phyloP scores from a whole-genome alignment of 1,140 invertebrate genomes.

The Belonocnema kinseyi region DNA sequence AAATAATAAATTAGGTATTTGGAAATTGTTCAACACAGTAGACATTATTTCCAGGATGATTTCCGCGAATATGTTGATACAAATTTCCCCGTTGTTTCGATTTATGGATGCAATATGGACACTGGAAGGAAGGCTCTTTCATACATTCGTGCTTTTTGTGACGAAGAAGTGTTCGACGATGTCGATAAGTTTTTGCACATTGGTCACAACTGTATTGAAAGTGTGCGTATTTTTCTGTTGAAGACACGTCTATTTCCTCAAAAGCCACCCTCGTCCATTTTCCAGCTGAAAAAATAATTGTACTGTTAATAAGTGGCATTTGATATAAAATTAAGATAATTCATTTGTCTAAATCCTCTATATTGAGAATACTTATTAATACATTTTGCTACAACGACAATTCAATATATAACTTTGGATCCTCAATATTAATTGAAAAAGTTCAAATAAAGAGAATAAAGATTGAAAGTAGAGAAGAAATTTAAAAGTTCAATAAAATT shows the following conservation, averaged over 20 bases:
- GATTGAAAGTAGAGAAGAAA: no score
- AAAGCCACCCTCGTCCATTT: not conserved
- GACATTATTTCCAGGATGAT: conserved; percentile 3
- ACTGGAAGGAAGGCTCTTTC: conserved; percentile 31
- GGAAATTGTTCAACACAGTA: not conserved
- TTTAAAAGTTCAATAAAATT: no score
- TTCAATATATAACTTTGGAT: no score
- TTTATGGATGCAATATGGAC: conserved; percentile 13
- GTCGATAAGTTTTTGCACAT: conserved; percentile 16
- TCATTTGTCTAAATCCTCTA: no score
- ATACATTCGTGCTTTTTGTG: conserved; percentile 78
- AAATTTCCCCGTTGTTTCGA: conserved; percentile 8
- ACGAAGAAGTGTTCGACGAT: conserved; percentile 77
- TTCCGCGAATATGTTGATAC: conserved; percentile 8
- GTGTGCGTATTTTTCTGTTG: no score
- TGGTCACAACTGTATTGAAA: not conserved
- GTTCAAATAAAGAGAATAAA: no score
- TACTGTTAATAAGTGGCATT: no score
- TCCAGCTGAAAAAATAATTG: not conserved
- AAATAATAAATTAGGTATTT: no score
- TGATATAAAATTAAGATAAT: no score
- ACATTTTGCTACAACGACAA: no score
- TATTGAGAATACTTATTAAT: no score
- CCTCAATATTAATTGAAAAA: no score
- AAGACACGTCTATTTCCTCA: not conserved